Evolutionary conservation across 2,113 vertebrate genomes (phyloP), one percentile per base, ranked within the genome.

Genomic region (Dipodomys stephensi): DNA sequence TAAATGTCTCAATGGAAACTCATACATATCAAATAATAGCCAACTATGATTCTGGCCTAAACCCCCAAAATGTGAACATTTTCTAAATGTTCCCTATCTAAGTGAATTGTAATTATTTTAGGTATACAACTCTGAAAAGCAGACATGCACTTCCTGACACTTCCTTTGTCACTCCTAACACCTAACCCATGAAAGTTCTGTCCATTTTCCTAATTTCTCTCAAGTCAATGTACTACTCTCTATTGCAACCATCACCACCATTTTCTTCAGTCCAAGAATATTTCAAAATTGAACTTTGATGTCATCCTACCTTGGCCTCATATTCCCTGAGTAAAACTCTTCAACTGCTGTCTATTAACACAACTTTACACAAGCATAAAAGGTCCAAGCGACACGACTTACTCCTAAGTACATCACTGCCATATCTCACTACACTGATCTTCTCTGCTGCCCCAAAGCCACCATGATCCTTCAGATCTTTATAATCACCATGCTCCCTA

Each of bases 21-120:
- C 83, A 78, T 11, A 62, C 67, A 13, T 16, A 13, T 90, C 73
- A 81, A 78, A 92, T 84, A 92, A 83, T 62, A 57, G 30, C 62
- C 73, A 89, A 44, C 2, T 95, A 81, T 4, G 15, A 84, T 76
- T 89, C 91, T 32, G 46, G 90, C 8, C 30, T 25, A 72, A 16
- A 35, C 20, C 11, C 64, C 7, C 64, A 65, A 86, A 89, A 80
- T 68, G 30, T 25, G 28, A 18, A 68, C 20, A 57, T 83, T 44
- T 89, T 91, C 84, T 79, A 90, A 94, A 9, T 88, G 19, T 49
- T 82, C n/a, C 53, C 77, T 73, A 83, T 39, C 28, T 35, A 87
- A 69, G 5, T 53, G 2, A 92, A 68, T 15, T 60, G 12, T 65
- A 83, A 82, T 20, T 82, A 32, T 69, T 27, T 81, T 13, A 32